Evolutionary conservation across 64 coral and sea anemone species (phyloP), one percentile per base, ranked within the genome.

Genomic region (Acropora tenuis): DNA sequence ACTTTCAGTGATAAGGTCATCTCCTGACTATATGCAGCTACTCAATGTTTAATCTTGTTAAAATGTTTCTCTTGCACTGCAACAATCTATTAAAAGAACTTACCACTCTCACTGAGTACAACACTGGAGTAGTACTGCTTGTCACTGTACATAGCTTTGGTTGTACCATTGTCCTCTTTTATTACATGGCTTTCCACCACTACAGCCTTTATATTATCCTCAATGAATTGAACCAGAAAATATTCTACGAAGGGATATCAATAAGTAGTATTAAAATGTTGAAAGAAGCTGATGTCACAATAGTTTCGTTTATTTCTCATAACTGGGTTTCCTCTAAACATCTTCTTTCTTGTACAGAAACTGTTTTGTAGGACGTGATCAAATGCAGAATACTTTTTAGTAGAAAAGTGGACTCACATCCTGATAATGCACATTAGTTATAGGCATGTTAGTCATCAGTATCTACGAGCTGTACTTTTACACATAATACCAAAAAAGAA

Each of bases 91-190:
- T 55, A 55, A 55, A 69, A 55, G 49, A 89, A 89, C 87, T 78
- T 68, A 89, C 87, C 87, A 89, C 74, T 89, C n/a, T 78, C 45
- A 20, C 75, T 89, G 5, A 89, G 59, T 5, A 89, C 75, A 17
- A 78, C 75, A 61, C 87, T 78, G 8, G 87, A 75, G 87, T 89
- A 89, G 15, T 45, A 89, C 61, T 68, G 15, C 30, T 91, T 91
- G 79, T 91, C 89, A 41, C 17, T 6, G 19, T 74, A 91, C 66
- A 91, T 72, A 61, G 78, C 89, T 80, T 55, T 57, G 4, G 69
- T 58, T 44, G 67, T 42, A 66, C 78, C 78, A 90, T 74, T 43
- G 50, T 90, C 67, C 15, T 73, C 50, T 40, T 90, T 73, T 74
- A 6, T 90, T 6, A 82, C 18, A 17, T 83, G 15, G n/a, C 57